Percentiles rank a stretch among this genome's conserved stretches.
phyloP scores from a whole-genome alignment of 1,140 invertebrate genomes.

The Myzus persicae region DNA sequence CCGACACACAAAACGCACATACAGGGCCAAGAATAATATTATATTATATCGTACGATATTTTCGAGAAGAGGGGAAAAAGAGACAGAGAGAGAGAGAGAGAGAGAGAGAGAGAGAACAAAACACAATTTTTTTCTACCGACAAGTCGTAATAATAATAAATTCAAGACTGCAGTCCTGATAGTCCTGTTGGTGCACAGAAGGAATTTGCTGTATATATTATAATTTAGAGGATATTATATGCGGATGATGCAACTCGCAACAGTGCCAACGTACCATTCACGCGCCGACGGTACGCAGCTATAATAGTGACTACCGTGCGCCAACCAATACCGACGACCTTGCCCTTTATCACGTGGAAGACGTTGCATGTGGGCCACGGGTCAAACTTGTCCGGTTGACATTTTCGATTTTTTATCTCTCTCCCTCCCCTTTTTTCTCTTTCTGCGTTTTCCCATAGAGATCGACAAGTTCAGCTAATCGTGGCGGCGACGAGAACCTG shows the following conservation, averaged over 20 bases:
- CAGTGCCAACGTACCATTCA: conserved; percentile 13
- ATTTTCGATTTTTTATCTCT: not conserved
- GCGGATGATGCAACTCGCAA: conserved; percentile 10
- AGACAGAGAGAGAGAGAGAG: not conserved
- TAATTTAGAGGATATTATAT: not conserved
- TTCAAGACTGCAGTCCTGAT: not conserved
- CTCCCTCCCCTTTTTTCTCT: not conserved
- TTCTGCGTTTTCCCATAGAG: not conserved
- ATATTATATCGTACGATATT: not conserved
- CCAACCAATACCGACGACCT: not conserved
- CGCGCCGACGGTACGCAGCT: not conserved
- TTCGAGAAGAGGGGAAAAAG: not conserved
- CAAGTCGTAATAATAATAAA: not conserved
- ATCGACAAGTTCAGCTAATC: not conserved
- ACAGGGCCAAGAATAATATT: conserved; percentile 18
- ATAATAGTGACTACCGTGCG: not conserved
- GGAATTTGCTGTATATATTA: not conserved
- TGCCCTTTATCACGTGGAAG: conserved; percentile 34
- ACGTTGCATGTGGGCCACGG: not conserved
- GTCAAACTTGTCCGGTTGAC: conserved; percentile 21
- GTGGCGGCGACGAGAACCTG: not conserved
- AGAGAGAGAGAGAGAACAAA: not conserved
- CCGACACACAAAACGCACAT: not conserved
- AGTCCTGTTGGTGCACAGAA: not conserved
- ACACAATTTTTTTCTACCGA: not conserved